Evolutionary conservation across 2,888 invertebrate genomes (phyloP), one percentile per base, ranked within the genome.

Genomic region (Cordilura impudica): DNA sequence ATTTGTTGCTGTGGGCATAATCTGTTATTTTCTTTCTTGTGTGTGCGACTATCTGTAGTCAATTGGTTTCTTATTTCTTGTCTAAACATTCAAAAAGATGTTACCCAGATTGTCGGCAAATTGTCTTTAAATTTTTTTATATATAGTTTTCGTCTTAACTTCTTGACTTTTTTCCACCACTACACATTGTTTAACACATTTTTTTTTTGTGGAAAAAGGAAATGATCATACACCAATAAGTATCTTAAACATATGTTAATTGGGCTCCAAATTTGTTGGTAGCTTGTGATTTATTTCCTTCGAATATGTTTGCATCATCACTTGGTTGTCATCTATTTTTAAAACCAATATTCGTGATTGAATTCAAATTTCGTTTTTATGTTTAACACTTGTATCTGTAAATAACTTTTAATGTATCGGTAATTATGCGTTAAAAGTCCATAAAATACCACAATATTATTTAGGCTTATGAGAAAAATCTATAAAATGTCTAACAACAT

Each of bases 71-170:
- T 56, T 61, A 67, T 63, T 51, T 73, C 47, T 73, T 74, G 65
- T 61, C 43, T 71, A 76, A 81, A 73, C 82, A 81, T 66, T 67
- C 63, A 53, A 39, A 79, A 78, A 82, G 82, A 83, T 83, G 83
- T 83, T 82, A 70, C 75, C 81, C 83, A 83, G 83, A 83, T 83
- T 83, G 82, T 82, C 83, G 83, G 81, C 81, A 82, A 83, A 81
- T 82, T 81, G 80, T 78, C 80, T 81, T 79, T 77, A 81, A 82
- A 81, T 83, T 71, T 54, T n/a, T 79, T 51, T 67, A 54, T 66
- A 71, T 61, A 47, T 74, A 66, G 56, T 79, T 73, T 74, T 73
- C 45, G 35, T 54, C 21, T 61, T 60, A 66, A 54, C 54, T 80
- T 26, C 73, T 45, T 76, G 79, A 71, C 71, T 77, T 63, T 63